phyloP scores from a whole-genome alignment of 2,113 vertebrate species.

The Rattus rattus region DNA sequence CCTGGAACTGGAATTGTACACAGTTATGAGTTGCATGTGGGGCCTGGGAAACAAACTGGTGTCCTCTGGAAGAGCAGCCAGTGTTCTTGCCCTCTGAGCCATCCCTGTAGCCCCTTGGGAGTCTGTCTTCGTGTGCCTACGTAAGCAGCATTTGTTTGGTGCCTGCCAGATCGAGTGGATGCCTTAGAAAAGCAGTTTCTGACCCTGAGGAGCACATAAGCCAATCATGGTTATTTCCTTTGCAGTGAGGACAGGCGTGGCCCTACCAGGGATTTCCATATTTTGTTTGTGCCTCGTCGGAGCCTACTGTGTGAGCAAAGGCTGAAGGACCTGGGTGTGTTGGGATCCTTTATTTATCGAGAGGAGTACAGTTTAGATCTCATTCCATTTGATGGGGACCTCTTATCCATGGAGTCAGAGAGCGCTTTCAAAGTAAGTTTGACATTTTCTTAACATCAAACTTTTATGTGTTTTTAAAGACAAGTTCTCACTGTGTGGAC shows the following conservation, averaged over 20 bases:
- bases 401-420: conserved; percentile 98
- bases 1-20: neutral
- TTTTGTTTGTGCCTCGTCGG: conserved; percentile 96
- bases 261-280: conserved; percentile 93
- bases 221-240: conserved; percentile 16
- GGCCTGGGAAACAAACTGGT: no score
- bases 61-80: neutral
- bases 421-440: conserved; percentile 92
- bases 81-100: neutral
- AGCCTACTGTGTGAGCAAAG: conserved; percentile 97
- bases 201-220: neutral
- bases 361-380: conserved; percentile 97
- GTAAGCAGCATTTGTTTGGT: neutral
- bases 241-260: conserved; percentile 94
- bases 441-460: accelerated
- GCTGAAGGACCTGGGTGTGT: conserved; percentile 94
- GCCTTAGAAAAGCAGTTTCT: neutral
- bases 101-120: neutral
- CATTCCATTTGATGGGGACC: conserved; percentile 96
- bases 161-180: neutral
- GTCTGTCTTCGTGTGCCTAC: neutral
- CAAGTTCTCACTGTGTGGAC: neutral
- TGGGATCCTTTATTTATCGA: conserved; percentile 93
- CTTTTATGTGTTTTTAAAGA: neutral
- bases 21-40: neutral